phyloP scores from a whole-genome alignment of 2,113 vertebrate species.

The Petromus typicus region DNA sequence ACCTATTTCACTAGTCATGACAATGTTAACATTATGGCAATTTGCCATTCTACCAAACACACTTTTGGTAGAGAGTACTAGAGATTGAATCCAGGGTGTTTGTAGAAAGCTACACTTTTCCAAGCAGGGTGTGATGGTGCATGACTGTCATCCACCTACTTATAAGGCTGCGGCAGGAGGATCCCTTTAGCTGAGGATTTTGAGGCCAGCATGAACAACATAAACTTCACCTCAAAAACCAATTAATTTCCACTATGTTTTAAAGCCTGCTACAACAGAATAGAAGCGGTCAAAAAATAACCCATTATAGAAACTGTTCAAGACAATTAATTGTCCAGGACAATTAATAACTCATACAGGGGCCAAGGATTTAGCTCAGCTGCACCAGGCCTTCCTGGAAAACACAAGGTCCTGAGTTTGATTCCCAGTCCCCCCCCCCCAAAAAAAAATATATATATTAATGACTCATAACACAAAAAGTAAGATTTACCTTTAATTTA shows the following conservation, averaged over 20 bases:
- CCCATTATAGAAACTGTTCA: background rate
- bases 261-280: background rate
- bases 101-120: background rate
- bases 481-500: slow-evolving; percentile 90
- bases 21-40: background rate
- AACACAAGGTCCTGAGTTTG: too few relatives aligned
- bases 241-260: background rate
- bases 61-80: background rate
- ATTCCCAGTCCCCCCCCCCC: too few relatives aligned
- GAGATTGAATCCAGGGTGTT: background rate
- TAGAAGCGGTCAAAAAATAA: slow-evolving; percentile 27
- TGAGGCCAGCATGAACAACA: background rate
- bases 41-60: background rate
- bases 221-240: background rate
- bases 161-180: background rate
- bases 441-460: too few relatives aligned
- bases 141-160: background rate
- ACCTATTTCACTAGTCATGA: background rate
- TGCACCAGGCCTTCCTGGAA: too few relatives aligned
- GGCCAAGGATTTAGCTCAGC: too few relatives aligned
- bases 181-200: background rate
- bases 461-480: slow-evolving; percentile 55
- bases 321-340: background rate
- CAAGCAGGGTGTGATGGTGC: background rate
- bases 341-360: background rate